Evolutionary conservation across 1,140 invertebrate genomes (phyloP).

Genomic region (Drosophila lacertosa): DNA sequence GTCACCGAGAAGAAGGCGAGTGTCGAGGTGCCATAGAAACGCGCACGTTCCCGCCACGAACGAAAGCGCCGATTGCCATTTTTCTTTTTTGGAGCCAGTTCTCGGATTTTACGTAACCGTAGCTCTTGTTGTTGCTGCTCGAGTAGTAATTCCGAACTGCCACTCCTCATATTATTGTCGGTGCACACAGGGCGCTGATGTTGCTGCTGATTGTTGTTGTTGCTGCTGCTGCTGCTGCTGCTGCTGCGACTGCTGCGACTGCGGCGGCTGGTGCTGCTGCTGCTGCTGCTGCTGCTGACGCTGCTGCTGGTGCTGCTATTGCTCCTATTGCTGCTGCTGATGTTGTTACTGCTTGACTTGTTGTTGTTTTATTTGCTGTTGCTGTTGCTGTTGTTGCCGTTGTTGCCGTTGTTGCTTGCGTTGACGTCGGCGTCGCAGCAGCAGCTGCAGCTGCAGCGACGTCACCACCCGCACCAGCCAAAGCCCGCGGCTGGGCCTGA

Average conservation of each 20-base stretch:
- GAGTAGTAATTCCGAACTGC: constrained; percentile 93
- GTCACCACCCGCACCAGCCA: constrained; percentile 53
- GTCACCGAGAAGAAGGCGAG: constrained; percentile 91
- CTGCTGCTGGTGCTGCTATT: too few species aligned
- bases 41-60: constrained; percentile 90
- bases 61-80: constrained; percentile 86
- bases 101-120: constrained; percentile 89
- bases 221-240: constrained; percentile 51
- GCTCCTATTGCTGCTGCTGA: constrained; percentile 32
- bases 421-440: constrained; percentile 69
- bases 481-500: constrained; percentile 51
- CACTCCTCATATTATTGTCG: constrained; percentile 90
- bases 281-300: constrained; percentile 27
- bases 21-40: constrained; percentile 91
- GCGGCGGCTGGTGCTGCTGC: constrained; percentile 19
- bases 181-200: constrained; percentile 83
- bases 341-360: constrained; percentile 5
- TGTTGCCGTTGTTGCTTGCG: constrained; percentile 39
- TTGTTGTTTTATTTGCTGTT: constrained; percentile 24
- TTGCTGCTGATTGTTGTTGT: constrained; percentile 68
- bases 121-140: constrained; percentile 89
- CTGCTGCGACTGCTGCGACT: constrained; percentile 34
- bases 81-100: constrained; percentile 86
- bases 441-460: constrained; percentile 72
- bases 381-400: constrained; percentile 48